These are phyloP conservation scores for Parambassis ranga DNA, from an alignment of 2,797 vertebrate genomes.

Conservation along the genomic window DNA sequence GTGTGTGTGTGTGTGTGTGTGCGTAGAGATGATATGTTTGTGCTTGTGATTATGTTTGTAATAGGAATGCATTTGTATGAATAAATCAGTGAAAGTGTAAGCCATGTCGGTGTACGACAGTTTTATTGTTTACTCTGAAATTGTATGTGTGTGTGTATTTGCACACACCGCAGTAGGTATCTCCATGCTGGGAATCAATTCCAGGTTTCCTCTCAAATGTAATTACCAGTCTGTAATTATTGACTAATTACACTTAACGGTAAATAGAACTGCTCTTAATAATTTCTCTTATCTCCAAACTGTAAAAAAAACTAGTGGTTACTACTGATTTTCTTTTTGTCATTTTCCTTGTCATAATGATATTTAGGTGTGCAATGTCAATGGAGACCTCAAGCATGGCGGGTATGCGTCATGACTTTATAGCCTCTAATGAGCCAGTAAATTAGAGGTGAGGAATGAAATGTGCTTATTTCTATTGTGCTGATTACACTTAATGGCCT, in stretches of 20 bases:
- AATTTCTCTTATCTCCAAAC: conserved; percentile 65
- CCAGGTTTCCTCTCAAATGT: conserved; percentile 79
- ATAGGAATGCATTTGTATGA: conserved; percentile 28
- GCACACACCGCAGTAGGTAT: conserved; percentile 60
- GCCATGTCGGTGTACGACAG: conserved; percentile 21
- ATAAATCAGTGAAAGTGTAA: conserved; percentile 28
- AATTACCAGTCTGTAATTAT: conserved; percentile 85
- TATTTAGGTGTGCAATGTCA: conserved; percentile 16
- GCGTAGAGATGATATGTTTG: conserved; percentile 42
- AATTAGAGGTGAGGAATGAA: conserved; percentile 36
- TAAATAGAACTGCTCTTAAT: conserved; percentile 61
- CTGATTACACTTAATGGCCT: conserved; percentile 28
- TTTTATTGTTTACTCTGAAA: conserved; percentile 24
- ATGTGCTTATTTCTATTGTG: conserved; percentile 8
- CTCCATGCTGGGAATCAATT: conserved; percentile 71
- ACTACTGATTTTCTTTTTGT: conserved; percentile 17
- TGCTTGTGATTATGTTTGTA: conserved; percentile 48
- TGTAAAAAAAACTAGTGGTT: conserved; percentile 42
- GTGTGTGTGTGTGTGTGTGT: conserved; percentile 37
- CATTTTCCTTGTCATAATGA: conserved; percentile 42
- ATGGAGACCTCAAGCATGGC: conserved; percentile 23
- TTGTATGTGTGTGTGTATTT: conserved; percentile 4
- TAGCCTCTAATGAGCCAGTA: conserved; percentile 32
- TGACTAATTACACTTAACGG: conserved; percentile 83
- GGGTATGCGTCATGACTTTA: conserved; percentile 32